Evolutionary conservation across 2,113 vertebrate genomes (phyloP).

Genomic region (Pholis gunnellus): DNA sequence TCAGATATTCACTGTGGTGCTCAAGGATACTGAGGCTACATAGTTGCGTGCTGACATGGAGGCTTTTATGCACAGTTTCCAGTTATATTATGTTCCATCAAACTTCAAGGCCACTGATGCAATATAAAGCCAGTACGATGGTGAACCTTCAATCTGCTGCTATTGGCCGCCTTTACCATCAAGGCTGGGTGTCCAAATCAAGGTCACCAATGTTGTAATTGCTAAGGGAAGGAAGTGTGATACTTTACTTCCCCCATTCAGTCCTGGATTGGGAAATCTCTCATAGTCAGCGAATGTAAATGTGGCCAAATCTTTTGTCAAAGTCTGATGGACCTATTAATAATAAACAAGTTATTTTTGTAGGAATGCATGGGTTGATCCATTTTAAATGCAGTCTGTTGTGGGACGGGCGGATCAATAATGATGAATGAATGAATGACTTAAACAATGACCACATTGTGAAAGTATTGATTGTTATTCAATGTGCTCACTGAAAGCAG

Average conservation of each 20-base stretch:
- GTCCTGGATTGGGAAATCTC: not conserved
- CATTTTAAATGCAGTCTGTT: not conserved
- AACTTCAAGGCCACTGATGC: constrained; percentile 44
- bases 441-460: not conserved
- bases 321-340: not conserved
- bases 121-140: constrained; percentile 4
- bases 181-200: constrained; percentile 7
- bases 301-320: not conserved
- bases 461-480: constrained; percentile 13
- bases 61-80: constrained; percentile 39
- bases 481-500: not conserved
- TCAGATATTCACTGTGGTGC: constrained; percentile 30
- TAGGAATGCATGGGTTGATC: not conserved
- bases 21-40: constrained; percentile 32
- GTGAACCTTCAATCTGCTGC: constrained; percentile 30
- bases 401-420: not conserved
- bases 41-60: constrained; percentile 20
- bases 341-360: not conserved
- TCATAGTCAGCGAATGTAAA: not conserved
- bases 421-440: constrained; percentile 1
- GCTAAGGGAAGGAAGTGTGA: not conserved
- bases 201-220: not conserved
- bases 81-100: constrained; percentile 22
- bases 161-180: constrained; percentile 20
- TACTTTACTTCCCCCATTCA: not conserved